These are phyloP conservation scores for Drosophila cognata DNA, from an alignment of 2,888 invertebrate species.

Conservation along the genomic window DNA sequence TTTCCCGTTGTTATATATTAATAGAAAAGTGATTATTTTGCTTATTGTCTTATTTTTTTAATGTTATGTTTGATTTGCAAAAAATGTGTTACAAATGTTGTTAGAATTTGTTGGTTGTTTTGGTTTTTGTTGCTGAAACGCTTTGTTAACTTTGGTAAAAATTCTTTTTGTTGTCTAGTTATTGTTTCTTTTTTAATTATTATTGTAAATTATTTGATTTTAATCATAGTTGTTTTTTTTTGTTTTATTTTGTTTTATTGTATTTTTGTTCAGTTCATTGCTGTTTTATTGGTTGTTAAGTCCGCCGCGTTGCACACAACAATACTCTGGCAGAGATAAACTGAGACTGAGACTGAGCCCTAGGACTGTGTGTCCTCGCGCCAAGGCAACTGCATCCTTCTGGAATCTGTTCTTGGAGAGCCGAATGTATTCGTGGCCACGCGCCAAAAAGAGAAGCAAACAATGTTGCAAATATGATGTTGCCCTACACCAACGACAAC, in stretches of 20 bases:
- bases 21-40: constrained; percentile 45
- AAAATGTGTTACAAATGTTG: constrained; percentile 61
- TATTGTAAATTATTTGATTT: constrained; percentile 50
- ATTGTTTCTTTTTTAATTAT: constrained; percentile 46
- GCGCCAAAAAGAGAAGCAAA: constrained; percentile 73
- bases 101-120: constrained; percentile 28
- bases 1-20: constrained; percentile 26
- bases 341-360: constrained; percentile 70
- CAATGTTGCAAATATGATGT: constrained; percentile 66
- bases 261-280: constrained; percentile 26
- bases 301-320: constrained; percentile 81
- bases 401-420: constrained; percentile 44
- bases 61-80: constrained; percentile 30
- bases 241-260: constrained; percentile 13
- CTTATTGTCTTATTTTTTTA: constrained; percentile 34
- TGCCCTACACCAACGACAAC: constrained; percentile 16
- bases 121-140: constrained; percentile 73
- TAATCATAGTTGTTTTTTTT: constrained; percentile 29
- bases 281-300: constrained; percentile 42
- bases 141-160: constrained; percentile 76
- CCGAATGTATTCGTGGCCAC: constrained; percentile 41
- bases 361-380: constrained; percentile 45
- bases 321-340: constrained; percentile 81
- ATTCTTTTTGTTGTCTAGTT: constrained; percentile 69
- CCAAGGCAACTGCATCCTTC: constrained; percentile 68